Evolutionary conservation across 1,140 invertebrate species (phyloP).

Genomic region (Euborellia annulipes): DNA sequence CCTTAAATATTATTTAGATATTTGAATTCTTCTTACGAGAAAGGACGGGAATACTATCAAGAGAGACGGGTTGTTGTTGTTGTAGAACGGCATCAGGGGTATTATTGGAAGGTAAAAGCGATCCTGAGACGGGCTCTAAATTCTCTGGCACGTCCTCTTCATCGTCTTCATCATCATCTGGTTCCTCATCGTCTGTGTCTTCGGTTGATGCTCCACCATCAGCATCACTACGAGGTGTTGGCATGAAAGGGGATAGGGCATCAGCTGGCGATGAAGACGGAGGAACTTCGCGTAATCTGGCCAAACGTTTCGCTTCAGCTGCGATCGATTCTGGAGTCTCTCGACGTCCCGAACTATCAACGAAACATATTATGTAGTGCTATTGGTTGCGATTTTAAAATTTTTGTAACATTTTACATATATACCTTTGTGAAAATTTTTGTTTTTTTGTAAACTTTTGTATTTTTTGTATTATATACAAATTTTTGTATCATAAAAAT

Average conservation of each 20-base stretch:
- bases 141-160: slow-evolving; percentile 15
- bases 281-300: neutral
- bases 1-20: neutral
- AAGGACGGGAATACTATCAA: neutral
- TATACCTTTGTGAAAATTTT: no score
- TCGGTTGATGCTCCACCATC: neutral
- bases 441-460: no score
- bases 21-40: slow-evolving; percentile 1
- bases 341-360: slow-evolving; percentile 18
- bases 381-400: no score
- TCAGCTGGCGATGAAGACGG: neutral
- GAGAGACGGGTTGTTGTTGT: slow-evolving; percentile 3
- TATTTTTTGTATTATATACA: no score
- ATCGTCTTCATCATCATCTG: slow-evolving; percentile 21
- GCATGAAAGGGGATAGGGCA: slow-evolving; percentile 18
- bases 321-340: slow-evolving; percentile 15
- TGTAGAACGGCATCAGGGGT: no score
- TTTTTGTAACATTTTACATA: no score
- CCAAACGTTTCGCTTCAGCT: neutral
- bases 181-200: slow-evolving; percentile 20
- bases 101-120: no score
- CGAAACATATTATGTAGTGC: slow-evolving; percentile 3
- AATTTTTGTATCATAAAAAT: no score
- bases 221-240: slow-evolving; percentile 9
- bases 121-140: no score